phyloP scores from a whole-genome alignment of 2,888 invertebrate genomes.

The Drosophila longiperda region DNA sequence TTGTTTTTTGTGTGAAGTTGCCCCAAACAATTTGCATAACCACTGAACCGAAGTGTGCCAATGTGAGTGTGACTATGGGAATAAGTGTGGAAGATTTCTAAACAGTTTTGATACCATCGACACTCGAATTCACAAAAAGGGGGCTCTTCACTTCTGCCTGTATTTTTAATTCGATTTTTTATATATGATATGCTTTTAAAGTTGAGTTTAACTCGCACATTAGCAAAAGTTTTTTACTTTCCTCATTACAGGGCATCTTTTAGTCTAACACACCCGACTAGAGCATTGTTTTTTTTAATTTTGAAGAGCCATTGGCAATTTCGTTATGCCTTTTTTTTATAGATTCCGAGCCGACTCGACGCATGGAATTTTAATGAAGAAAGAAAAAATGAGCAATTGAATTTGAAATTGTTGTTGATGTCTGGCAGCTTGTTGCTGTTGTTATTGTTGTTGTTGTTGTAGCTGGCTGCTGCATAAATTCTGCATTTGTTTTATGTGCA shows the following conservation, averaged over 20 bases:
- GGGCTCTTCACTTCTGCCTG: background rate
- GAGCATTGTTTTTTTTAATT: slow-evolving; percentile 2
- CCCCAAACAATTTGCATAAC: slow-evolving; percentile 47
- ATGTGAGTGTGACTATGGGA: background rate
- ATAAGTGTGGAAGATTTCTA: background rate
- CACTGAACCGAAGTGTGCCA: slow-evolving; percentile 4
- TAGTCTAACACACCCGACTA: background rate
- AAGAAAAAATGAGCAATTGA: slow-evolving; percentile 20
- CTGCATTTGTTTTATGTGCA: slow-evolving; percentile 39
- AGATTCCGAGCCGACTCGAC: slow-evolving; percentile 32
- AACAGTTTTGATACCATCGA: background rate
- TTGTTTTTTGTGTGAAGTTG: slow-evolving; percentile 11
- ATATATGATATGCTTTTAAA: background rate
- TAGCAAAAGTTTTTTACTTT: background rate
- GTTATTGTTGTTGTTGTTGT: slow-evolving; percentile 4
- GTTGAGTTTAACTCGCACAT: background rate
- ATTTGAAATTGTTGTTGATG: slow-evolving; percentile 27
- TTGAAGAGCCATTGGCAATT: slow-evolving; percentile 13
- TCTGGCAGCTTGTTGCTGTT: slow-evolving; percentile 3
- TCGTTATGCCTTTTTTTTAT: slow-evolving; percentile 54
- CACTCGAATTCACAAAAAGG: background rate
- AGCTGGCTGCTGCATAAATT: slow-evolving; percentile 6
- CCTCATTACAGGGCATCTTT: slow-evolving; percentile 6
- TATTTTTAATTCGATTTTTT: background rate
- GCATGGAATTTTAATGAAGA: slow-evolving; percentile 62